Evolutionary conservation across 2,797 vertebrate species (phyloP).

Genomic region (Poeciliopsis gracilis): DNA sequence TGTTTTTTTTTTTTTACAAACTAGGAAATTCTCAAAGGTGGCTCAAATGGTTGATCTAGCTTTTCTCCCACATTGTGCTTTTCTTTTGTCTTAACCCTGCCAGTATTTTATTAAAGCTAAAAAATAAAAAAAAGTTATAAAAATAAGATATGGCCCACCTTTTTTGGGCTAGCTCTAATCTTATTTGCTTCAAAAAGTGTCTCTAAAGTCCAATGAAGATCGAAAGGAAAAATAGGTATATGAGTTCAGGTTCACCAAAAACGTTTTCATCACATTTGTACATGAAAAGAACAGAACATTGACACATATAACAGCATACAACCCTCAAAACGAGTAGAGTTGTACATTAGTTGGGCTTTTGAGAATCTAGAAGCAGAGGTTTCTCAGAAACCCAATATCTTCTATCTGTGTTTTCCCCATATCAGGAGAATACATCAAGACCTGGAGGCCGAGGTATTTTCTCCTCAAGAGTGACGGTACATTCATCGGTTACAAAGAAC

Average conservation of each 20-base stretch:
- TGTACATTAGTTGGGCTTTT: conserved; percentile 20
- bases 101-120: not conserved
- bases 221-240: not conserved
- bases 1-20: too few species aligned
- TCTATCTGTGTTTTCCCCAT: conserved; percentile 39
- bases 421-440: conserved; percentile 97
- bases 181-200: not conserved
- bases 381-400: conserved; percentile 15
- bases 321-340: conserved; percentile 27
- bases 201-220: not conserved
- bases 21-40: too few species aligned
- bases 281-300: not conserved
- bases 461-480: conserved; percentile 95
- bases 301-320: not conserved
- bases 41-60: too few species aligned
- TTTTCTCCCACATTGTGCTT: not conserved
- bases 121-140: not conserved
- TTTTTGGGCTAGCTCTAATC: not conserved
- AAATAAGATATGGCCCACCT: not conserved
- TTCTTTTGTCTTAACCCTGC: not conserved
- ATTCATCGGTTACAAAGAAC: conserved; percentile 97
- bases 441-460: conserved; percentile 97
- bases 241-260: not conserved
- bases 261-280: not conserved
- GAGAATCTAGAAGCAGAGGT: conserved; percentile 12